Evolutionary conservation across 2,797 vertebrate genomes (phyloP), one percentile per base, ranked within the genome.

Genomic region (Sparidentex hasta): DNA sequence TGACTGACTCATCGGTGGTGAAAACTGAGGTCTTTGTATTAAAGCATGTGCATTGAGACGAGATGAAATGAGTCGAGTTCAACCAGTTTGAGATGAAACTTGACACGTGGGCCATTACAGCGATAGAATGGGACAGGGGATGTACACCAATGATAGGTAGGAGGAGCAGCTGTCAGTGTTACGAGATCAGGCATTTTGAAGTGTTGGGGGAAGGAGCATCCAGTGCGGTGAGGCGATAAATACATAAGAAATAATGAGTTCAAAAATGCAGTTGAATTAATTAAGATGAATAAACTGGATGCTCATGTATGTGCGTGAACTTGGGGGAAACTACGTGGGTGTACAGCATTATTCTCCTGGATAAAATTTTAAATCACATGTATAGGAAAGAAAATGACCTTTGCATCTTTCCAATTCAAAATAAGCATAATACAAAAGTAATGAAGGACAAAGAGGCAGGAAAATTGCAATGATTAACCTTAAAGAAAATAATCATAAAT

Each of bases 1-100:
- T 73, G n/a, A 58, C 44, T 65, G 50, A 72, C 33, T 76, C 44
- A 50, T 38, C 62, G 51, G 43, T 18, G 56, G 44, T 18, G 21
- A 23, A 62, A 48, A 66, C 41, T 9, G 33, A 43, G 46, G n/a
- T 11, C 21, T 66, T 74, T 71, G 8, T 61, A 1, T 65, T 56
- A 7, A 25, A 7, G n/a, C 11, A 4, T 11, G 64, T 46, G n/a
- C 23, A 27, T 44, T 18, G 11, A 27, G 7, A 55, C 3, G 0
- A 43, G 47, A 64, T 61, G 18, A 55, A 47, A 33, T 33, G 13
- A 29, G 21, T 47, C 0, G 0, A 23, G 11, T 12, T 54, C 18
- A 38, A 11, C 29, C 13, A 16, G 27, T 44, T 33, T 23, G 21
- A 78, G 7, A 55, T 62, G 20, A 51, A 64, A 23, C 52, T 21